Conservation (phyloP, 2,113 vertebrate species). For the Mesocricetus auratus region DNA sequence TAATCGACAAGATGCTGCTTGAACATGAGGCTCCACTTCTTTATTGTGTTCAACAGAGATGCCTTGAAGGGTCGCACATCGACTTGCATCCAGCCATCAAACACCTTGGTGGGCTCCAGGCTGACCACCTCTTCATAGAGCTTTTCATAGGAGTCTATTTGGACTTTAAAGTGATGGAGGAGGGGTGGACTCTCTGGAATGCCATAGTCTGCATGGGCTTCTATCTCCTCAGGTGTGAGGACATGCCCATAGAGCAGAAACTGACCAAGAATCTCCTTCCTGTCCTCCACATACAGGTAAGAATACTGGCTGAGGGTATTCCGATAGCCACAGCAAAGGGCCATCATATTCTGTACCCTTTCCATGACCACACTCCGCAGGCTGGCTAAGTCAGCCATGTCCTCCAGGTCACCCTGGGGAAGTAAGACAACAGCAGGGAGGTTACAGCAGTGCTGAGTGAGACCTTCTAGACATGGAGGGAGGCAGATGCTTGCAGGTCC, state of each 20-base stretch:
- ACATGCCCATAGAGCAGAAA: slow-evolving; percentile 90
- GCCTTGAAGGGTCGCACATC: slow-evolving; percentile 91
- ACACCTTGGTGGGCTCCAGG: slow-evolving; percentile 88
- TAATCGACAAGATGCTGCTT: slow-evolving; percentile 96
- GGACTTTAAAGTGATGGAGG: slow-evolving; percentile 89
- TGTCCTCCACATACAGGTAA: slow-evolving; percentile 92
- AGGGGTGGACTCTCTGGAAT: slow-evolving; percentile 88
- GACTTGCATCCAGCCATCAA: slow-evolving; percentile 93
- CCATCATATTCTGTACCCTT: slow-evolving; percentile 81
- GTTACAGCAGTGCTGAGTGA: background rate
- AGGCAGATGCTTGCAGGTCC: accelerated
- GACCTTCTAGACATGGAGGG: accelerated
- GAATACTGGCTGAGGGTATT: slow-evolving; percentile 88
- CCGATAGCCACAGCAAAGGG: slow-evolving; percentile 84
- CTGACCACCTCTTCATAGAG: slow-evolving; percentile 90
- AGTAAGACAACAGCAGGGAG: background rate
- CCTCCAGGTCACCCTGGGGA: slow-evolving; percentile 92
- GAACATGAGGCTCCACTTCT: slow-evolving; percentile 96
- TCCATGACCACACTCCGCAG: slow-evolving; percentile 88
- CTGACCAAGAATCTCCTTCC: slow-evolving; percentile 91
- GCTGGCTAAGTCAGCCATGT: slow-evolving; percentile 86
- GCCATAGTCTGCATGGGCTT: slow-evolving; percentile 82
- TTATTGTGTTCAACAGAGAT: slow-evolving; percentile 91
- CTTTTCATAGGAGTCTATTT: slow-evolving; percentile 93
- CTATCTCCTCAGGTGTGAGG: slow-evolving; percentile 86